phyloP scores from a whole-genome alignment of 2,797 vertebrate genomes.

The Sitta carolinensis region DNA sequence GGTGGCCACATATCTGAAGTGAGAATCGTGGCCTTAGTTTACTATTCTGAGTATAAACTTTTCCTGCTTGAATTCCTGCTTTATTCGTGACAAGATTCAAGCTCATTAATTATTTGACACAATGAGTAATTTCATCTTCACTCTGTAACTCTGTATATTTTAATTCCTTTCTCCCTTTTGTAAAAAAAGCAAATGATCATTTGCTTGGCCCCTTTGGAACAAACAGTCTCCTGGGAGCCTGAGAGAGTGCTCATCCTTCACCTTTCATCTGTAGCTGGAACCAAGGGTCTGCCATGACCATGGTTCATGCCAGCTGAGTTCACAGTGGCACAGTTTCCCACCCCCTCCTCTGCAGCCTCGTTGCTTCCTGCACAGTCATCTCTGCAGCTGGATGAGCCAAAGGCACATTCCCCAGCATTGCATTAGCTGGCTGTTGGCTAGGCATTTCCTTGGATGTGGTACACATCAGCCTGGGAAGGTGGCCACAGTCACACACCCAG shows the following conservation, averaged over 20 bases:
- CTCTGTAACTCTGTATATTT: not conserved
- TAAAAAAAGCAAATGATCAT: fast-evolving
- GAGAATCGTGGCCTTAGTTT: not conserved
- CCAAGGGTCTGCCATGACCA: not conserved
- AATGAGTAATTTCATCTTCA: not conserved
- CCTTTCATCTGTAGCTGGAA: not conserved
- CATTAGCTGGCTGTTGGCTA: not conserved
- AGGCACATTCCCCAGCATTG: not conserved
- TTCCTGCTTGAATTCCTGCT: not conserved
- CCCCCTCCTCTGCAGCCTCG: not conserved
- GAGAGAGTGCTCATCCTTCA: not conserved
- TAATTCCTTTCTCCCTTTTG: not conserved
- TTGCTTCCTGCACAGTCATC: not conserved
- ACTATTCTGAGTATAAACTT: not conserved
- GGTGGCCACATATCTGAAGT: not conserved
- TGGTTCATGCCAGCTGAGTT: not conserved
- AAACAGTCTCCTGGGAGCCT: not conserved
- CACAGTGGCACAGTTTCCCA: not conserved
- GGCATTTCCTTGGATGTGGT: not conserved
- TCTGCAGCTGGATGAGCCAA: not conserved
- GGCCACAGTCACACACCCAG: fast-evolving
- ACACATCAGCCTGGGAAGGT: not conserved
- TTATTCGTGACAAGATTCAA: not conserved
- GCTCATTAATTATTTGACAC: not conserved
- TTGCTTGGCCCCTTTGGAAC: not conserved